Evolutionary conservation across 2,797 vertebrate genomes (phyloP), one percentile per base, ranked within the genome.

Genomic region (Rhinogobio ventralis): DNA sequence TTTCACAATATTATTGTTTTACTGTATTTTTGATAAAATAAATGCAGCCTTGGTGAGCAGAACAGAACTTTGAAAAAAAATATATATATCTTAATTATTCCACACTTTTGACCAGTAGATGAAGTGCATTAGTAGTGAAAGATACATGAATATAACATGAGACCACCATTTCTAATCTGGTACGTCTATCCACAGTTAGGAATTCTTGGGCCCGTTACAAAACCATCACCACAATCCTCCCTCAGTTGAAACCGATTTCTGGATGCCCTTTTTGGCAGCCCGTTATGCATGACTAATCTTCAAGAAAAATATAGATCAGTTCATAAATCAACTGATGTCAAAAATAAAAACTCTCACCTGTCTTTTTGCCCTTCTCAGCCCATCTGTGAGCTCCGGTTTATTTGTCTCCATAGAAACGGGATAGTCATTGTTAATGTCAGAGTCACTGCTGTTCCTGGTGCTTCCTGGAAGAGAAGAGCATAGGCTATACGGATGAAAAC

Each of bases 321-420:
- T 53, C 23, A 45, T 30, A 28, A 20, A 83, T 77, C 68, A 81
- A 39, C 25, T 69, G 39, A 53, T 51, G 66, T 84, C 84, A 85
- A 57, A 42, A 75, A 83, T 84, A 55, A 67, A 30, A 77, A 85
- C 15, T 91, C 90, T 86, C 45, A 95, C 94, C 91, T 95, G 94
- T 94, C 94, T 94, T 88, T 93, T 95, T 66, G 93, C 92, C 64
- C 95, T 93, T 86, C 90, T 93, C 75, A 92, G 90, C 75, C 87
- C 55, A 76, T 86, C 72, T 77, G 84, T 85, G 74, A 90, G 87
- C 68, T 89, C 30, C 0, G 83, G 83, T 39, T 85, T 76, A 33
- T 90, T 85, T 33, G 79, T 79, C 17, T 90, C 87, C 87, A 83
- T 53, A 71, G 67, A 55, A 84, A 78, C 82, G 55, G 89, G 79